Conservation (phyloP, 1,140 invertebrate species). For the Protaetia brevitarsis region DNA sequence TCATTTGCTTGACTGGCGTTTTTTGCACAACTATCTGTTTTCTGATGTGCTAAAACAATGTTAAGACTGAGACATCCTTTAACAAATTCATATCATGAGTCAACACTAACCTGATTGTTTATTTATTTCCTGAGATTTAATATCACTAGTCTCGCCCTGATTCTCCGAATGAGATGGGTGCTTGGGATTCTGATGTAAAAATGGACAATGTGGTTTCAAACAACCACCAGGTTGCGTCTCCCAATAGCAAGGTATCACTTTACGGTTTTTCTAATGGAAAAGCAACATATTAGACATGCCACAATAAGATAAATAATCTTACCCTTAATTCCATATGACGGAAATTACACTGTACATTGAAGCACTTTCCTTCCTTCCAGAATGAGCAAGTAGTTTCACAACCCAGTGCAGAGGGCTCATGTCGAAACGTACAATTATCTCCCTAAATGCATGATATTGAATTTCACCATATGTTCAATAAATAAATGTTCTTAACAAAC, state of each 20-base stretch:
- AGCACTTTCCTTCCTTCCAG: slow-evolving; percentile 77
- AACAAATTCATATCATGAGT: not conserved
- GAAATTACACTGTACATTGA: slow-evolving; percentile 70
- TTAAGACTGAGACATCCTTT: slow-evolving; percentile 12
- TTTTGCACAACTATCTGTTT: slow-evolving; percentile 24
- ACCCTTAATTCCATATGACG: slow-evolving; percentile 80
- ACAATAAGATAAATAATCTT: slow-evolving; percentile 36
- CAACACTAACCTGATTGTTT: slow-evolving; percentile 30
- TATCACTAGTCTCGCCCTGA: slow-evolving; percentile 22
- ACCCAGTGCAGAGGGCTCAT: slow-evolving; percentile 75
- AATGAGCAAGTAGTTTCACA: slow-evolving; percentile 76
- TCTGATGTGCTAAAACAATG: slow-evolving; percentile 20
- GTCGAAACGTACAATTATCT: slow-evolving; percentile 73
- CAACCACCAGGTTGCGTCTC: slow-evolving; percentile 79
- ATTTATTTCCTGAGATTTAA: slow-evolving; percentile 26
- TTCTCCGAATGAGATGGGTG: slow-evolving; percentile 7
- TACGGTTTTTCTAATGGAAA: slow-evolving; percentile 72
- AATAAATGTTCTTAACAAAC: slow-evolving; percentile 28
- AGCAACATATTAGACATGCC: slow-evolving; percentile 1
- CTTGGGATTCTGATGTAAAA: slow-evolving; percentile 57
- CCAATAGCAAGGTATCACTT: slow-evolving; percentile 80
- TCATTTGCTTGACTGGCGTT: slow-evolving; percentile 33
- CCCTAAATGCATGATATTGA: slow-evolving; percentile 56
- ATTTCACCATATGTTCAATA: slow-evolving; percentile 16
- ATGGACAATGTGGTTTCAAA: slow-evolving; percentile 78